Percentiles rank a stretch among this genome's conserved stretches.
These are phyloP conservation scores for Cosmorhoe ocellata DNA, from an alignment of 2,888 invertebrate species.

Conservation along the genomic window DNA sequence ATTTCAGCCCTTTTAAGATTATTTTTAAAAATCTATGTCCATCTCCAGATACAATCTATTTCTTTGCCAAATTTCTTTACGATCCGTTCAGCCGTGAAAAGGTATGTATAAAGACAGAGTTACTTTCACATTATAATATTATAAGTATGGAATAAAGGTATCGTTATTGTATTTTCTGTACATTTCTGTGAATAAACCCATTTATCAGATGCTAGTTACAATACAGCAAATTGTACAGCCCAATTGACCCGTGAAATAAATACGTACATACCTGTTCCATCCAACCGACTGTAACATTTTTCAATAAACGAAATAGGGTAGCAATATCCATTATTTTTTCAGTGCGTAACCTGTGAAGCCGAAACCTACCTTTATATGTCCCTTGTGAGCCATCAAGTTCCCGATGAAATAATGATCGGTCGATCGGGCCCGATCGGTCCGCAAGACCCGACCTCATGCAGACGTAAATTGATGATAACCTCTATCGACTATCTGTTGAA, in stretches of 20 bases:
- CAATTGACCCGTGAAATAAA: conserved; percentile 34
- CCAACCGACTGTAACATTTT: conserved; percentile 42
- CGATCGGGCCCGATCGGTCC: conserved; percentile 40
- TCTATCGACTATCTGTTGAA: conserved; percentile 64
- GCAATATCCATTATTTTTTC: conserved; percentile 46
- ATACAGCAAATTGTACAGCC: conserved; percentile 9
- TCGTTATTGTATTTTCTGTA: no score
- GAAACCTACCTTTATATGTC: conserved; percentile 57
- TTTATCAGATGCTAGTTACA: no score
- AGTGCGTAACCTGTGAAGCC: conserved; percentile 45
- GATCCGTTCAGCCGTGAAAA: no score
- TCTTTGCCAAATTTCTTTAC: no score
- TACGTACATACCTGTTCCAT: conserved; percentile 25
- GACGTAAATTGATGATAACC: conserved; percentile 59
- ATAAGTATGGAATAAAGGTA: no score
- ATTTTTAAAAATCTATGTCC: no score
- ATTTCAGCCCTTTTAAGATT: no score
- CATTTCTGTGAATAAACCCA: no score
- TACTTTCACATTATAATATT: no score
- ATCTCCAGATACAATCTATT: no score
- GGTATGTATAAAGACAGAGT: no score
- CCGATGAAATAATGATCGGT: conserved; percentile 70
- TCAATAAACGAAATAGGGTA: conserved; percentile 49
- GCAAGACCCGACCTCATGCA: conserved; percentile 39
- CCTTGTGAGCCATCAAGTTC: conserved; percentile 54